Conservation (phyloP, 1,140 invertebrate genomes). For the Pantala flavescens region DNA sequence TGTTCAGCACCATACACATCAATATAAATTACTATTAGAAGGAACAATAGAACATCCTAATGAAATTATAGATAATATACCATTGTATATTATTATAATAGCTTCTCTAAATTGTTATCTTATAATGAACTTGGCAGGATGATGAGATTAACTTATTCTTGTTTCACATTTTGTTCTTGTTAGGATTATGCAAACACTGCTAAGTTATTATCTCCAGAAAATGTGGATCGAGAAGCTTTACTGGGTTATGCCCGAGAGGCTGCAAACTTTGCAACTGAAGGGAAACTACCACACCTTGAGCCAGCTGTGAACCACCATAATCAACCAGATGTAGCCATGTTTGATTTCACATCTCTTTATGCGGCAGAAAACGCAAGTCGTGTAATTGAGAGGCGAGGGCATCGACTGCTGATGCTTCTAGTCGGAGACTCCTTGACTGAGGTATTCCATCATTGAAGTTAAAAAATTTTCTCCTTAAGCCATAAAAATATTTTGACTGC, state of each 20-base stretch:
- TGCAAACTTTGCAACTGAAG: slow-evolving; percentile 90
- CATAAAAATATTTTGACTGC: not conserved
- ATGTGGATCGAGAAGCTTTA: slow-evolving; percentile 81
- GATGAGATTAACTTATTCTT: too few species aligned
- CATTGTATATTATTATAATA: too few species aligned
- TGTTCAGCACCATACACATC: too few species aligned
- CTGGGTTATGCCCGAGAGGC: slow-evolving; percentile 91
- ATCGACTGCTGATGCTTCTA: slow-evolving; percentile 72
- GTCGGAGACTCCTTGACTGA: slow-evolving; percentile 95
- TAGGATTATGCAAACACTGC: slow-evolving; percentile 86
- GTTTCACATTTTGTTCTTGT: slow-evolving; percentile 19
- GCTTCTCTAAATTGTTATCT: too few species aligned
- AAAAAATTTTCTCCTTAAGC: slow-evolving; percentile 16
- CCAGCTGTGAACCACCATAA: slow-evolving; percentile 98
- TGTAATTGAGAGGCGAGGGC: slow-evolving; percentile 64
- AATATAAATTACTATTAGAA: too few species aligned
- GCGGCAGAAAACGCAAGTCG: slow-evolving; percentile 89
- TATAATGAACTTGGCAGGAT: too few species aligned
- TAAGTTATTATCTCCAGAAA: slow-evolving; percentile 71
- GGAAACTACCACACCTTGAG: slow-evolving; percentile 77
- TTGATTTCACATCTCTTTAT: slow-evolving; percentile 99
- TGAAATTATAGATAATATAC: too few species aligned
- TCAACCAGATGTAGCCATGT: slow-evolving; percentile 97
- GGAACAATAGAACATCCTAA: too few species aligned
- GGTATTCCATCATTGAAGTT: slow-evolving; percentile 34